A percentile compares a stretch with the other conserved stretches of the same genome.
Evolutionary conservation across 37 sponge, comb jelly and placozoan species (phyloP).

Genomic region (Oopsacas minuta): DNA sequence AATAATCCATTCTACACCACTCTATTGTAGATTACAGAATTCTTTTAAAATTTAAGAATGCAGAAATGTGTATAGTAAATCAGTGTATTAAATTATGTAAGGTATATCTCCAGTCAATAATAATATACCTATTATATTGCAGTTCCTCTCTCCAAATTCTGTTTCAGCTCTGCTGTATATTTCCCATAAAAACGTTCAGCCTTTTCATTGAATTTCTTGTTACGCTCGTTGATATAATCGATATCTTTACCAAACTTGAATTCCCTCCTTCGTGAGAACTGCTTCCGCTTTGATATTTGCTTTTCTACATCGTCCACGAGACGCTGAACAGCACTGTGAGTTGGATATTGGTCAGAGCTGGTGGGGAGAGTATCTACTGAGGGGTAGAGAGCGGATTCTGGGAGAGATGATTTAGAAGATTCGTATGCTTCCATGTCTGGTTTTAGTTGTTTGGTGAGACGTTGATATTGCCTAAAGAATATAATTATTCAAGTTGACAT

Average conservation of each 20-base stretch:
- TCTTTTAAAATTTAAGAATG: no score
- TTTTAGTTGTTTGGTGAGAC: constrained; percentile 64
- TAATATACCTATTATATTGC: constrained; percentile 64
- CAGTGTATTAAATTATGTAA: no score
- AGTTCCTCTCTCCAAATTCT: constrained; percentile 97
- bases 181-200: constrained; percentile 85
- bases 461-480: constrained; percentile 84
- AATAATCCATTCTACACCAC: background rate
- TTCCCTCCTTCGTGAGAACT: constrained; percentile 73
- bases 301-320: constrained; percentile 84
- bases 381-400: constrained; percentile 59
- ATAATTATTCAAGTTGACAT: no score
- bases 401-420: constrained; percentile 19
- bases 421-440: constrained; percentile 63
- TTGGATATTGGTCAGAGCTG: constrained; percentile 31
- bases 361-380: constrained; percentile 42
- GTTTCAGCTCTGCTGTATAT: constrained; percentile 90
- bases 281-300: constrained; percentile 63
- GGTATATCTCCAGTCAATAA: no score
- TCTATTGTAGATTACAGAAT: no score
- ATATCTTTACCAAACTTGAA: constrained; percentile 70
- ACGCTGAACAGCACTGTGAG: constrained; percentile 59
- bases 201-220: constrained; percentile 92
- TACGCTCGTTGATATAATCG: constrained; percentile 95
- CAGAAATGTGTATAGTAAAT: no score